Evolutionary conservation across 2,888 invertebrate genomes (phyloP).

Genomic region (Zhuqinia jingwanae): DNA sequence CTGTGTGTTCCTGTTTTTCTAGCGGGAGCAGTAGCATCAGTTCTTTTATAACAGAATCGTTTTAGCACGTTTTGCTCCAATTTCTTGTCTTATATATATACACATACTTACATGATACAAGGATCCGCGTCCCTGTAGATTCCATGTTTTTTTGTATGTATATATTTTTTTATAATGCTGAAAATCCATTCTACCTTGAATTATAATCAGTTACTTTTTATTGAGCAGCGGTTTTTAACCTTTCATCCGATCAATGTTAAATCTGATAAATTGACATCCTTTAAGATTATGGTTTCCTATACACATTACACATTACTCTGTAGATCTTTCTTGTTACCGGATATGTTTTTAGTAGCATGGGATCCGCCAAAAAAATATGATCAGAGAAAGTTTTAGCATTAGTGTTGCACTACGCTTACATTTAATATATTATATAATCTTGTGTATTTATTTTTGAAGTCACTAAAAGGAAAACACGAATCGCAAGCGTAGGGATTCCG

Average conservation of each 20-base stretch:
- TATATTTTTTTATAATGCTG: no score
- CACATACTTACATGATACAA: neutral
- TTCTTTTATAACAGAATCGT: no score
- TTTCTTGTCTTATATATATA: no score
- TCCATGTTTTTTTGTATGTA: neutral
- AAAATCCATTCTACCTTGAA: neutral
- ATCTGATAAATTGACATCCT: neutral
- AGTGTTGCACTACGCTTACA: no score
- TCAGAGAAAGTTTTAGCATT: no score
- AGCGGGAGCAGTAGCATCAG: slow-evolving; percentile 22
- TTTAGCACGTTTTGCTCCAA: neutral
- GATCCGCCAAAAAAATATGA: no score
- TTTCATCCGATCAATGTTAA: slow-evolving; percentile 49
- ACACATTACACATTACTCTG: no score
- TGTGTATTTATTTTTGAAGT: neutral
- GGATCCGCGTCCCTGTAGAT: neutral
- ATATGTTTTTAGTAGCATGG: no score
- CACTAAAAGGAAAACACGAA: neutral
- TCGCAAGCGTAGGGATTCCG: no score
- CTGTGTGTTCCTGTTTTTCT: slow-evolving; percentile 12
- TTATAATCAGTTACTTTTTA: neutral
- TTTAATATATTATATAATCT: no score
- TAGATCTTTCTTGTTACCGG: no score
- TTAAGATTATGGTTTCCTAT: no score
- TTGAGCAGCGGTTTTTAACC: slow-evolving; percentile 44